phyloP scores from a whole-genome alignment of 2,113 vertebrate genomes.

The Gymnocephalus cernua region DNA sequence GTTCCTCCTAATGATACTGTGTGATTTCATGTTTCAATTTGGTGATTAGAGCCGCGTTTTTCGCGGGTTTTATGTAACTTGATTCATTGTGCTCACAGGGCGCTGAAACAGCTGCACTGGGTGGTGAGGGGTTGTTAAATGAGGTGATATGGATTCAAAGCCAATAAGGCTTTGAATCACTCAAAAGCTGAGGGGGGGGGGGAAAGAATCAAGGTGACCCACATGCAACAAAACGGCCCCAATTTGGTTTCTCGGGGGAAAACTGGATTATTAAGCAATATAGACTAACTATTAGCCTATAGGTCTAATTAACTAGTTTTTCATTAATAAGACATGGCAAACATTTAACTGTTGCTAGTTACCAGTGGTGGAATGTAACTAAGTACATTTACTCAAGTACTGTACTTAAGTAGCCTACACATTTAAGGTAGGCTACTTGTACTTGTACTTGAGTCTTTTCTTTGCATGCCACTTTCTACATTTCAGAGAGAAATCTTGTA shows the following conservation, averaged over 20 bases:
- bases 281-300: background rate
- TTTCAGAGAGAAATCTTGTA: too few relatives aligned
- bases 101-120: constrained; percentile 55
- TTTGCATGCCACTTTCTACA: too few relatives aligned
- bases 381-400: too few relatives aligned
- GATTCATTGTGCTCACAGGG: constrained; percentile 67
- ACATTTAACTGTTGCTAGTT: too few relatives aligned
- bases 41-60: constrained; percentile 77
- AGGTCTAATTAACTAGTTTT: background rate
- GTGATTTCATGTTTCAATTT: constrained; percentile 74
- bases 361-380: too few relatives aligned
- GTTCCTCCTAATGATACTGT: constrained; percentile 62
- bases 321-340: constrained; percentile 2
- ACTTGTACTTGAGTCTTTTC: too few relatives aligned
- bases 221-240: constrained; percentile 34
- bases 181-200: constrained; percentile 27
- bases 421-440: too few relatives aligned
- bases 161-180: constrained; percentile 50
- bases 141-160: constrained; percentile 42
- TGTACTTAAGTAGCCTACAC: too few relatives aligned
- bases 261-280: constrained; percentile 1
- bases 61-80: constrained; percentile 62
- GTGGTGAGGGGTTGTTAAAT: constrained; percentile 33
- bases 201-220: constrained; percentile 58
- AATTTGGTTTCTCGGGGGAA: constrained; percentile 19